phyloP scores from a whole-genome alignment of 2,113 vertebrate species.

The Perccottus glenii region DNA sequence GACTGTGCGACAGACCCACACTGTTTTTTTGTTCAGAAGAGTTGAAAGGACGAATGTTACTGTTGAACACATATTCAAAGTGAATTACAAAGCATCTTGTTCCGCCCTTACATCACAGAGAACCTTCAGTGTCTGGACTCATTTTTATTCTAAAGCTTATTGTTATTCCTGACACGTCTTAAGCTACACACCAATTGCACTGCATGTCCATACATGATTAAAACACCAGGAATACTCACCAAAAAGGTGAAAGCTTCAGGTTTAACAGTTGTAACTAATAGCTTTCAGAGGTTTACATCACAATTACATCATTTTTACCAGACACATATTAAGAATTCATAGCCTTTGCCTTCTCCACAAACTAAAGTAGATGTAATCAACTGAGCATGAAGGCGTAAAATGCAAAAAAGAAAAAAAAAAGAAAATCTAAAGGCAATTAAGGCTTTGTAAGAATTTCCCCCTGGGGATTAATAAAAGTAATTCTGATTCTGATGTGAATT shows the following conservation, averaged over 20 bases:
- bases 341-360: constrained; percentile 42
- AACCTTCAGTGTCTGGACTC: background rate
- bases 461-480: too few species aligned
- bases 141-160: constrained; percentile 2
- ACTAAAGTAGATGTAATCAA: constrained; percentile 56
- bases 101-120: background rate
- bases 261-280: constrained; percentile 54
- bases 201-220: background rate
- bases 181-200: too few species aligned
- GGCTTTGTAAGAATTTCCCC: too few species aligned
- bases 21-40: constrained; percentile 37
- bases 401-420: constrained; percentile 6
- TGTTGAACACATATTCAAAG: constrained; percentile 29
- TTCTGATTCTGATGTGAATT: background rate
- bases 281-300: constrained; percentile 70
- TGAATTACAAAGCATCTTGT: constrained; percentile 25
- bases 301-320: constrained; percentile 66
- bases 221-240: constrained; percentile 14
- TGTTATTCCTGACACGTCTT: constrained; percentile 1
- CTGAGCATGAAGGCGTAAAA: constrained; percentile 41
- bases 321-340: constrained; percentile 62
- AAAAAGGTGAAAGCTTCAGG: constrained; percentile 34
- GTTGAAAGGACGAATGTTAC: constrained; percentile 31
- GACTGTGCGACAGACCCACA: constrained; percentile 18
- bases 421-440: too few species aligned